A percentile compares a stretch with the other conserved stretches of the same genome.
Evolutionary conservation across 2,113 vertebrate species (phyloP).

Genomic region (Gallinago paraguaiae): DNA sequence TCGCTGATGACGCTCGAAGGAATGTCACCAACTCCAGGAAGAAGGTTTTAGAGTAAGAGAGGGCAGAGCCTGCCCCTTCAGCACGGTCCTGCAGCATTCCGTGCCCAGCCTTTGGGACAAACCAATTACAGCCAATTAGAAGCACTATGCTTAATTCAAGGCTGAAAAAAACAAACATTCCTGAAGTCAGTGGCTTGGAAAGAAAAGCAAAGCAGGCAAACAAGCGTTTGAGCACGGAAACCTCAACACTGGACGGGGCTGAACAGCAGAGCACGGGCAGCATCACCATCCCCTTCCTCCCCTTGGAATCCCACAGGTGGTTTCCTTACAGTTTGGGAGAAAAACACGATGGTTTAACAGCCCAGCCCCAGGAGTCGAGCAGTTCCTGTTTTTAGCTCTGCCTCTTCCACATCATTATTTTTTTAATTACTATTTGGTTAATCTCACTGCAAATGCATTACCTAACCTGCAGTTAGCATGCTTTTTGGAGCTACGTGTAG

Average conservation of each 20-base stretch:
- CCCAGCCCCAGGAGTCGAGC: neutral
- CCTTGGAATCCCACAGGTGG: accelerated
- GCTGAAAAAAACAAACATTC: slow-evolving; percentile 25
- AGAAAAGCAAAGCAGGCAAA: slow-evolving; percentile 24
- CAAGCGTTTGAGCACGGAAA: neutral
- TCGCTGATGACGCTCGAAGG: accelerated
- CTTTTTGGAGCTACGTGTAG: neutral
- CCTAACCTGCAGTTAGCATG: neutral
- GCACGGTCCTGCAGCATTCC: neutral
- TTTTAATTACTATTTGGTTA: neutral
- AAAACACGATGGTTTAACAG: neutral
- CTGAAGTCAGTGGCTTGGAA: slow-evolving; percentile 30
- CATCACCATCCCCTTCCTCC: neutral
- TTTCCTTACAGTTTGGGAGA: neutral
- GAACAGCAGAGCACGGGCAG: neutral
- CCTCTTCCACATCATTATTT: neutral
- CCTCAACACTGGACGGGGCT: neutral
- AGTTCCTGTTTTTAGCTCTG: neutral
- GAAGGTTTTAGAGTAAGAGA: neutral
- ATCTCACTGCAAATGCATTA: neutral
- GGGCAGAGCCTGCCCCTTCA: neutral
- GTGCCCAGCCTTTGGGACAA: neutral
- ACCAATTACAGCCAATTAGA: slow-evolving; percentile 18
- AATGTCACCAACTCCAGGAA: neutral
- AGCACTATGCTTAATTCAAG: slow-evolving; percentile 38